These are phyloP conservation scores for Napeogenes inachia DNA, from an alignment of 2,888 invertebrate species.

Conservation along the genomic window DNA sequence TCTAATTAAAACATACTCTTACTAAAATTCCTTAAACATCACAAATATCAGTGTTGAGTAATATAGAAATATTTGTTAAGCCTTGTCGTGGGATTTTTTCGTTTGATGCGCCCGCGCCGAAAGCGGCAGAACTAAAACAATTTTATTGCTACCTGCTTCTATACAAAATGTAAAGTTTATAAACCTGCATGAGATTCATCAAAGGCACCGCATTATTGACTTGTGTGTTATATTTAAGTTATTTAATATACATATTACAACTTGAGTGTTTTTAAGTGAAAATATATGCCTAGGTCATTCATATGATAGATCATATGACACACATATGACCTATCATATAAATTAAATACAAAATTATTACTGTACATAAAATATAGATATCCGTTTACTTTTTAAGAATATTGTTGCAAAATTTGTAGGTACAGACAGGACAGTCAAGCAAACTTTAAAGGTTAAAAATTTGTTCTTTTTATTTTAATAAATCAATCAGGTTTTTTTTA, in stretches of 20 bases:
- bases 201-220: constrained; percentile 49
- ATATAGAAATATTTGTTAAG: constrained; percentile 61
- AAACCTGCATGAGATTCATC: constrained; percentile 53
- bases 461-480: neutral
- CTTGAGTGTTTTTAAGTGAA: too few species aligned
- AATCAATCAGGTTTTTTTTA: constrained; percentile 4
- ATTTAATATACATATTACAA: neutral
- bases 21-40: neutral
- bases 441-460: constrained; percentile 1
- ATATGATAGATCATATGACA: too few species aligned
- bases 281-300: too few species aligned
- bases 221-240: neutral
- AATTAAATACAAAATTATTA: too few species aligned
- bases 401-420: too few species aligned
- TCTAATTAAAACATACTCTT: neutral
- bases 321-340: too few species aligned
- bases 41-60: neutral
- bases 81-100: constrained; percentile 63
- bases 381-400: too few species aligned
- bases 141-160: constrained; percentile 63
- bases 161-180: constrained; percentile 64
- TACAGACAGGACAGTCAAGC: too few species aligned
- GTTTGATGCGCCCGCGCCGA: constrained; percentile 64
- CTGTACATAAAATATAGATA: too few species aligned
- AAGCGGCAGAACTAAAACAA: constrained; percentile 51